Conservation (phyloP, 1,140 invertebrate genomes). For the Temnothorax curvispinosus region DNA sequence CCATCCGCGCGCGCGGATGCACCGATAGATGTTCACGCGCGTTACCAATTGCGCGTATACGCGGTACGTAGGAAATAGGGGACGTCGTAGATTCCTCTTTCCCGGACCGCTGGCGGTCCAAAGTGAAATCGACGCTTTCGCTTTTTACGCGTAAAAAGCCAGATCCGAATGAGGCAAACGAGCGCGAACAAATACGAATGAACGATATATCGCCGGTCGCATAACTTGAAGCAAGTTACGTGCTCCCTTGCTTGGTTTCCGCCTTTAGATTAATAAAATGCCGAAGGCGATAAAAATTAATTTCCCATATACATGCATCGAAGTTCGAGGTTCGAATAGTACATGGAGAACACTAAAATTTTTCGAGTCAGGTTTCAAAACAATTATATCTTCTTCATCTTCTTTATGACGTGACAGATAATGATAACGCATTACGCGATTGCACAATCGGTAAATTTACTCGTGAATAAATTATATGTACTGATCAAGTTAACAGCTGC, state of each 20-base stretch:
- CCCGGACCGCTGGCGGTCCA: too few species aligned
- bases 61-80: not conserved
- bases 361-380: not conserved
- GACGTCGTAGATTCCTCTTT: conserved; percentile 10
- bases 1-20: not conserved
- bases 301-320: not conserved
- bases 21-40: conserved; percentile 27
- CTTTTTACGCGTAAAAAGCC: conserved; percentile 25
- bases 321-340: not conserved
- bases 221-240: not conserved
- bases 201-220: not conserved
- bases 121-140: conserved; percentile 41
- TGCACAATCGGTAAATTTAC: not conserved
- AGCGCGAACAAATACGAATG: not conserved
- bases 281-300: not conserved
- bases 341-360: not conserved
- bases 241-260: not conserved
- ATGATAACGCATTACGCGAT: not conserved
- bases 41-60: conserved; percentile 33
- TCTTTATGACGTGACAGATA: not conserved
- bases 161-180: not conserved
- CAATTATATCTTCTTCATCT: not conserved
- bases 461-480: not conserved
- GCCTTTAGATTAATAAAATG: not conserved
- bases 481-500: not conserved